phyloP scores from a whole-genome alignment of 1,140 invertebrate genomes.

The Acromyrmex echinatior region DNA sequence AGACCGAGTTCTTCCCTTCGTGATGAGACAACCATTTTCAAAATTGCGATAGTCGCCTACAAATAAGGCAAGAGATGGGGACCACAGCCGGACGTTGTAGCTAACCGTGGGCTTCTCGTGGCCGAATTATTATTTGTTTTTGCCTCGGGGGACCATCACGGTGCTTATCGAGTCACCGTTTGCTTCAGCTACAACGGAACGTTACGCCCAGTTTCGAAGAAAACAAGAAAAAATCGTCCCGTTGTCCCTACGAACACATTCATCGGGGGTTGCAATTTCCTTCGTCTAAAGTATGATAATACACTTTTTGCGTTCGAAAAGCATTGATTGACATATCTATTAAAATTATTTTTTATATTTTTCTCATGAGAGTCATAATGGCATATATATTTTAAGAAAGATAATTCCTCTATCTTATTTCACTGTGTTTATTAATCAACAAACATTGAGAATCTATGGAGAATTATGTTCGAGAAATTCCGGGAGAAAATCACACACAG shows the following conservation, averaged over 20 bases:
- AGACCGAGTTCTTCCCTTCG: slow-evolving; percentile 56
- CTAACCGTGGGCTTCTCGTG: slow-evolving; percentile 66
- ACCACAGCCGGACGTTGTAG: slow-evolving; percentile 64
- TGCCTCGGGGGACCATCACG: slow-evolving; percentile 79
- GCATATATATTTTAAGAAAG: not conserved
- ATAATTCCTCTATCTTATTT: not conserved
- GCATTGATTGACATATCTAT: not conserved
- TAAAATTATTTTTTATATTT: slow-evolving; percentile 19
- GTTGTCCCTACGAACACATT: slow-evolving; percentile 14
- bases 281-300: not conserved
- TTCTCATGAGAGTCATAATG: not conserved
- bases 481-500: slow-evolving; percentile 5
- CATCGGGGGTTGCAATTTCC: slow-evolving; percentile 26
- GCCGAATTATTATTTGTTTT: slow-evolving; percentile 85
- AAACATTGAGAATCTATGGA: not conserved
- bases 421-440: not conserved
- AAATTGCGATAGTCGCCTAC: slow-evolving; percentile 84
- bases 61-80: slow-evolving; percentile 81
- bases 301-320: not conserved
- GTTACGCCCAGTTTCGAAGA: slow-evolving; percentile 74
- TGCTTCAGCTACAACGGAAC: slow-evolving; percentile 79
- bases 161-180: slow-evolving; percentile 83
- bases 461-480: slow-evolving; percentile 17
- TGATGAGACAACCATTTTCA: slow-evolving; percentile 86
- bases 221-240: slow-evolving; percentile 58